Evolutionary conservation across 2,113 vertebrate species (phyloP).

Genomic region (Neomonachus schauinslandi): DNA sequence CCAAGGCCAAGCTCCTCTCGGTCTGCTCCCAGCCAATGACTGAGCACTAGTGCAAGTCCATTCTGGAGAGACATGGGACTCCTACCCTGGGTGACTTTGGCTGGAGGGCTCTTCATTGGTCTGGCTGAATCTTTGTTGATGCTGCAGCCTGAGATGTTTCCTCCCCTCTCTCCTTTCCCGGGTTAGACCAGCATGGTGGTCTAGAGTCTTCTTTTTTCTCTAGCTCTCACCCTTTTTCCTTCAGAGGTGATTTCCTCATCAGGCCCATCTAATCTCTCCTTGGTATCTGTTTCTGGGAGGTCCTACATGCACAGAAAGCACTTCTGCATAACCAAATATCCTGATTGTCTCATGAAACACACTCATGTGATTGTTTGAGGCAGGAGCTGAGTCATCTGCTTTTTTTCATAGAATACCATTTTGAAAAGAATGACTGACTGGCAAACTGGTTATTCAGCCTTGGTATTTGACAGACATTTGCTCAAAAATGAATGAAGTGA

Average conservation of each 20-base stretch:
- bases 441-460: not conserved
- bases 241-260: not conserved
- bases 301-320: not conserved
- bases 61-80: not conserved
- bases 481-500: not conserved
- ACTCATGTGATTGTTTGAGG: not conserved
- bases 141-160: not conserved
- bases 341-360: not conserved
- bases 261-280: not conserved
- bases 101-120: not conserved
- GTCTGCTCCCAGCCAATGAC: not conserved
- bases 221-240: not conserved
- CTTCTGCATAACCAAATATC: not conserved
- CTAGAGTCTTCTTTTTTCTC: not conserved
- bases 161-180: not conserved
- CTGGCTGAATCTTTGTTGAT: not conserved
- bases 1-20: not conserved
- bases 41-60: not conserved
- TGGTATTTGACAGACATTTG: not conserved
- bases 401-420: not conserved
- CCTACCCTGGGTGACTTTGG: not conserved
- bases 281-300: not conserved
- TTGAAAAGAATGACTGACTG: not conserved
- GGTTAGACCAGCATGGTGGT: not conserved
- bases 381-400: not conserved